Evolutionary conservation across 2,113 vertebrate genomes (phyloP), one percentile per base, ranked within the genome.

Genomic region (Ochotona curzoniae): DNA sequence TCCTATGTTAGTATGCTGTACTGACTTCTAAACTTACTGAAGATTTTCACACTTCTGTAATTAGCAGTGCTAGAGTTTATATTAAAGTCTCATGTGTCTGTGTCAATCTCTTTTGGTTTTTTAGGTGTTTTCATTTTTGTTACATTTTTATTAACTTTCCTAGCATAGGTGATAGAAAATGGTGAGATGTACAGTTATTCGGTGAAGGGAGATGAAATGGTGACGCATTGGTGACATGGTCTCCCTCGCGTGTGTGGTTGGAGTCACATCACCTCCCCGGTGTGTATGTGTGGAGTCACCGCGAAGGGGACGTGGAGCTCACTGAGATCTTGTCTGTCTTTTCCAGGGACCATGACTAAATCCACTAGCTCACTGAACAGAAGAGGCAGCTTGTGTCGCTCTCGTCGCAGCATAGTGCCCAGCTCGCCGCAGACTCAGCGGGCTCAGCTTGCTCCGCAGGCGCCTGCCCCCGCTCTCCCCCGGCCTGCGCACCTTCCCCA

Each of bases 371-470:
- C 99, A 4, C 97, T 99, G 97, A 98, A 98, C 67, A 98, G 99
- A 92, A 99, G 97, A 98, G 99, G 99, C 96, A 99, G 99, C 96
- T 89, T 99, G 97, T 99, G 99, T 80, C 99, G 99, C 28, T 99
- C 99, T 44, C 99, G 99, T 26, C 98, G 99, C 83, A 99, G 98
- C 97, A 97, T 99, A 35, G 92, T 99, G 97, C 98, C 98, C 0
- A 98, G 99, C 93, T 98, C 98, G 14, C 98, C 98, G 0, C 98
- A 99, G 97, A 97, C 99, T 60, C 97, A 97, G 82, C 98, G 96
- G 0, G 81, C 96, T 2, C 96, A 96, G 93, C 97, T 85, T 7
- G 94, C 96, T 3, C 66, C 88, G 0, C 96, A 93, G 0, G 30
- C 92, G 0, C 71, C 95, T 0, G 94, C 83, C 35, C 28, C 92